A percentile compares a stretch with the other conserved stretches of the same genome.
These are phyloP conservation scores for Ammospiza nelsoni DNA, from an alignment of 2,113 vertebrate species.

Conservation along the genomic window DNA sequence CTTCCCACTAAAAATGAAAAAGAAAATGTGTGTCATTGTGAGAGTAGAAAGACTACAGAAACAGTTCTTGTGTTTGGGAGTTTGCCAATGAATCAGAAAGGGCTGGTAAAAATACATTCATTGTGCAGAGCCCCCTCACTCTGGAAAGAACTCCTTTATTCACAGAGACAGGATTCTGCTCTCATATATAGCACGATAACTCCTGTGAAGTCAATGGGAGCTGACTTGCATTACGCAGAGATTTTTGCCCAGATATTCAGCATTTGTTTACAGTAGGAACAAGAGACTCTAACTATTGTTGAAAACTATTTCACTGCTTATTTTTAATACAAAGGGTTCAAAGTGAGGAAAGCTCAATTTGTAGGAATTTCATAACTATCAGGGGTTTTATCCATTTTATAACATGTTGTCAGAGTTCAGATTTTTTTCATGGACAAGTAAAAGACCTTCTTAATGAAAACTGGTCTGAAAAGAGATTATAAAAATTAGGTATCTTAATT, in stretches of 20 bases:
- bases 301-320: conserved; percentile 18
- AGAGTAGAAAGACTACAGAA: conserved; percentile 60
- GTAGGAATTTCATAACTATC: not conserved
- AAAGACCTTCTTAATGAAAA: not conserved
- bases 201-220: conserved; percentile 45
- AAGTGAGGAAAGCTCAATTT: not conserved
- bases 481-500: not conserved
- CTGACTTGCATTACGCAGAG: not conserved
- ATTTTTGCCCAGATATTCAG: conserved; percentile 4
- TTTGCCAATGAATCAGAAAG: conserved; percentile 64
- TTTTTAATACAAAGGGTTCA: conserved; percentile 20
- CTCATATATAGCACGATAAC: conserved; percentile 9
- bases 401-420: not conserved
- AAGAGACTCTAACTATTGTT: not conserved
- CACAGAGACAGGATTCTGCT: conserved; percentile 52
- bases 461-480: not conserved
- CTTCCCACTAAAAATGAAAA: conserved; percentile 59
- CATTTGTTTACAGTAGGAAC: conserved; percentile 35
- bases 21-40: conserved; percentile 66
- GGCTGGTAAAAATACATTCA: conserved; percentile 64
- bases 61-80: conserved; percentile 53
- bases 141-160: conserved; percentile 59
- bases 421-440: not conserved
- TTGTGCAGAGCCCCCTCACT: conserved; percentile 66
- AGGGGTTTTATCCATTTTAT: not conserved